Percentiles rank a stretch among this genome's conserved stretches.
Conservation (phyloP, 2,113 vertebrate species). For the Damaliscus lunatus region DNA sequence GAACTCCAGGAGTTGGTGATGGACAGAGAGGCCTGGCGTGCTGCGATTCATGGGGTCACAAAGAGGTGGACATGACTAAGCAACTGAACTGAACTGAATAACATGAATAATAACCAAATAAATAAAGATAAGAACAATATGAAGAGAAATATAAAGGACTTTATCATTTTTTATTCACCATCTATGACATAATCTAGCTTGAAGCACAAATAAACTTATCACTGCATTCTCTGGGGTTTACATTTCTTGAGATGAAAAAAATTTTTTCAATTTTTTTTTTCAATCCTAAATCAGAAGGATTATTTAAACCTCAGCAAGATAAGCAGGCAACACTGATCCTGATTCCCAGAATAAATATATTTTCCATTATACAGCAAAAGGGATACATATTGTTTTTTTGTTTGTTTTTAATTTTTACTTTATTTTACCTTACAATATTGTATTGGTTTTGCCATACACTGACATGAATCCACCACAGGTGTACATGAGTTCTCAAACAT, state of each 20-base stretch:
- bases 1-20: too few species aligned
- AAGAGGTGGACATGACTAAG: too few species aligned
- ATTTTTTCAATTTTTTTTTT: neutral
- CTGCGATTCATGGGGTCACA: too few species aligned
- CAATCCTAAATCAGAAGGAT: neutral
- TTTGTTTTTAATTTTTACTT: too few species aligned
- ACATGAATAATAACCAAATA: neutral
- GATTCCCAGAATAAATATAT: neutral
- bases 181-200: neutral
- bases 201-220: neutral
- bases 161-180: neutral
- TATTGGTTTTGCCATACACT: too few species aligned
- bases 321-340: neutral
- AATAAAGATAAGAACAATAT: neutral
- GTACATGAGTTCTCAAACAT: too few species aligned
- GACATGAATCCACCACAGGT: too few species aligned
- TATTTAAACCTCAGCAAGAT: neutral
- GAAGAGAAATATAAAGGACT: neutral
- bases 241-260: neutral
- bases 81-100: too few species aligned
- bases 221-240: neutral
- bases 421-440: too few species aligned
- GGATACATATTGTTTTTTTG: neutral
- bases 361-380: neutral
- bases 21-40: too few species aligned